Conservation (phyloP, 2,797 vertebrate species). For the Epinephelus malabaricus region DNA sequence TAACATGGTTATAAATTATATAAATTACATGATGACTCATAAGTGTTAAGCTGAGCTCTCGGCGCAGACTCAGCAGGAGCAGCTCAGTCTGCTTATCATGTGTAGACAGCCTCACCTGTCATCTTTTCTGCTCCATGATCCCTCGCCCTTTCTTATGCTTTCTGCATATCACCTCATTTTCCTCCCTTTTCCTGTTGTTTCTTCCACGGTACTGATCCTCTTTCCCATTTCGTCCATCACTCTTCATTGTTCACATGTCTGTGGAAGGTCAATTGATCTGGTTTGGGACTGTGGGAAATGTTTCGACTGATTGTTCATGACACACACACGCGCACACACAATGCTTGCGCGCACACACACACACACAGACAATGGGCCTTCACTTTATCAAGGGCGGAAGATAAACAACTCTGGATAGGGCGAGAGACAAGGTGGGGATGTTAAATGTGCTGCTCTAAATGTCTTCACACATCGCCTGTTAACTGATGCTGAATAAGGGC, state of each 20-base stretch:
- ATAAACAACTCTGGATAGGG: constrained; percentile 76
- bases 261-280: constrained; percentile 81
- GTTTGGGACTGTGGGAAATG: constrained; percentile 77
- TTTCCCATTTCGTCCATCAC: constrained; percentile 65
- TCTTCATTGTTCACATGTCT: constrained; percentile 76
- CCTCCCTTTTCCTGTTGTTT: constrained; percentile 40
- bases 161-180: constrained; percentile 35
- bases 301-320: constrained; percentile 75
- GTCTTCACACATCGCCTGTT: constrained; percentile 80
- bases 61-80: constrained; percentile 19
- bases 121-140: constrained; percentile 30
- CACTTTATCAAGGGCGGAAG: constrained; percentile 79
- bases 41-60: constrained; percentile 32
- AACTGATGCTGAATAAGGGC: constrained; percentile 83
- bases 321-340: constrained; percentile 41
- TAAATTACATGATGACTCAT: constrained; percentile 41
- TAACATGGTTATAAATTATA: constrained; percentile 26
- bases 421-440: constrained; percentile 79
- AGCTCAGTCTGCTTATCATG: constrained; percentile 50
- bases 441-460: constrained; percentile 81
- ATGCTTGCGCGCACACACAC: constrained; percentile 27
- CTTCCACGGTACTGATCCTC: constrained; percentile 46
- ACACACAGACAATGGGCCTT: constrained; percentile 59
- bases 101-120: constrained; percentile 45
- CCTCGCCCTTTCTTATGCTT: constrained; percentile 9